A percentile compares a stretch with the other conserved stretches of the same genome.
Conservation (phyloP, 2,797 vertebrate species). For the Cynopterus sphinx region DNA sequence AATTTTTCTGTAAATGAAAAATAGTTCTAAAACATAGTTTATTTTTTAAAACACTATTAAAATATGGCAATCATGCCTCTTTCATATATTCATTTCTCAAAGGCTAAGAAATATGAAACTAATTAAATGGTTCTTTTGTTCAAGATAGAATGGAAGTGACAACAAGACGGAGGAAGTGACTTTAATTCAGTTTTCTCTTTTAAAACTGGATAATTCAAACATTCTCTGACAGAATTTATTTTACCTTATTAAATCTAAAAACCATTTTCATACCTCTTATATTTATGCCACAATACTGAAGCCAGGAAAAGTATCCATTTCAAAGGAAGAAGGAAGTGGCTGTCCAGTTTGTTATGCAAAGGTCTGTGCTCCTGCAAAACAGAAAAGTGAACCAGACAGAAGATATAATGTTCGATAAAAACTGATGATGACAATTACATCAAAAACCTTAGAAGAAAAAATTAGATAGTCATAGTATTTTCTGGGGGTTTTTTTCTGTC, state of each 20-base stretch:
- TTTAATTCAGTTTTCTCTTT: neutral
- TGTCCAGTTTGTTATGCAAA: constrained; percentile 1
- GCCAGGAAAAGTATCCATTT: neutral
- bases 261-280: neutral
- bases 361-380: neutral
- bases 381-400: neutral
- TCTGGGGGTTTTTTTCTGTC: neutral
- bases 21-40: neutral
- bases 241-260: constrained; percentile 43
- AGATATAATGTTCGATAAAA: constrained; percentile 13
- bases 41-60: neutral
- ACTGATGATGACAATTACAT: neutral
- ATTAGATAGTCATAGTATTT: neutral
- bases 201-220: constrained; percentile 25
- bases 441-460: neutral
- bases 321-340: constrained; percentile 47
- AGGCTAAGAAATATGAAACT: neutral
- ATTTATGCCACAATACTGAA: constrained; percentile 26
- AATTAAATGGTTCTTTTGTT: constrained; percentile 4
- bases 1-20: neutral
- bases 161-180: neutral
- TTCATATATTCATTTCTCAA: neutral
- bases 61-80: neutral
- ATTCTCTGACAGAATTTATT: constrained; percentile 14
- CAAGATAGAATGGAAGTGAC: neutral